Conservation (phyloP, 2,888 invertebrate genomes). For the Petrophora chlorosata region DNA sequence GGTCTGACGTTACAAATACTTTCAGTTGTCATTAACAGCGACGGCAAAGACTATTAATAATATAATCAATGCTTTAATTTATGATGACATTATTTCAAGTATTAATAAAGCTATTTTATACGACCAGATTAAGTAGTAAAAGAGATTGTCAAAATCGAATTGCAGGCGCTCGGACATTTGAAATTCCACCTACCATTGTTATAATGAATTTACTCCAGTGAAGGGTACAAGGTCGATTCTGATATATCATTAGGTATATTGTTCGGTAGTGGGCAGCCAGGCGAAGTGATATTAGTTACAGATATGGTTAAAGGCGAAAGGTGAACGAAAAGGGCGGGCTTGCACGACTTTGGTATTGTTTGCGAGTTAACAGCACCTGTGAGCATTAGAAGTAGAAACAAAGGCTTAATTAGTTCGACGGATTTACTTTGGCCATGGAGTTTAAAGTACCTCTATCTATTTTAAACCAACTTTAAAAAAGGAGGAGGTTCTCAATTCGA, state of each 20-base stretch:
- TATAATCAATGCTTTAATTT: too few species aligned
- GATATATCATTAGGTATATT: constrained; percentile 60
- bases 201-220: constrained; percentile 63
- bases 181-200: constrained; percentile 54
- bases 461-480: too few species aligned
- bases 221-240: constrained; percentile 64
- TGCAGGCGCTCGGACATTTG: constrained; percentile 41
- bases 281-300: constrained; percentile 56
- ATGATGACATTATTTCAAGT: too few species aligned
- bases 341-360: constrained; percentile 47
- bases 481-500: too few species aligned
- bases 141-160: constrained; percentile 40
- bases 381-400: neutral
- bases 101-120: too few species aligned
- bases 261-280: constrained; percentile 61
- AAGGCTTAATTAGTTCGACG: neutral
- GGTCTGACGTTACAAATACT: too few species aligned
- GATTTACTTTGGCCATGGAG: too few species aligned
- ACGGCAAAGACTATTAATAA: too few species aligned
- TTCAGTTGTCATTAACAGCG: too few species aligned
- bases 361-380: neutral
- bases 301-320: constrained; percentile 51
- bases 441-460: too few species aligned
- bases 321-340: constrained; percentile 61
- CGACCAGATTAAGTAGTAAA: constrained; percentile 15